Conservation (phyloP, 2,888 invertebrate species). For the Ophion slaviceki region DNA sequence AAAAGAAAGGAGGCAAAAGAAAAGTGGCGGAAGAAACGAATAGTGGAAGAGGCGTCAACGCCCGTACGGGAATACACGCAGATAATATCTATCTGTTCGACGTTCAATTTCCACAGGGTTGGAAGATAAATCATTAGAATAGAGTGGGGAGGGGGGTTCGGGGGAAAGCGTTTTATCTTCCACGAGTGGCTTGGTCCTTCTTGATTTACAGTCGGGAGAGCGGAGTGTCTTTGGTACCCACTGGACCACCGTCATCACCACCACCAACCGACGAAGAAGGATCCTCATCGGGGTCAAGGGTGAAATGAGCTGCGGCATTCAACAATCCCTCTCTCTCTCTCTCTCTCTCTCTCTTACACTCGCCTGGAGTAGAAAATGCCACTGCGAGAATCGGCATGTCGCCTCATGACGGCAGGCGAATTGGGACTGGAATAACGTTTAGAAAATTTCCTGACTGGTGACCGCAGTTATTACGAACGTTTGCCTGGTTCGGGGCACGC, state of each 20-base stretch:
- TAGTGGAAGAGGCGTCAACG: constrained; percentile 24
- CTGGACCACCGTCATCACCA: constrained; percentile 37
- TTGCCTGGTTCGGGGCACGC: constrained; percentile 73
- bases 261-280: constrained; percentile 48
- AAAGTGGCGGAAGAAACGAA: not conserved
- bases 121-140: constrained; percentile 70
- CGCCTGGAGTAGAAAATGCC: constrained; percentile 16
- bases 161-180: constrained; percentile 65
- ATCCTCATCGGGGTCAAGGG: constrained; percentile 68
- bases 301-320: constrained; percentile 71
- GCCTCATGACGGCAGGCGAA: not conserved
- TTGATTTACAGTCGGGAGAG: constrained; percentile 73
- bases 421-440: constrained; percentile 70
- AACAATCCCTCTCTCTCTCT: constrained; percentile 26
- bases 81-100: constrained; percentile 63
- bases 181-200: constrained; percentile 2
- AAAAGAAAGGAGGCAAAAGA: not conserved
- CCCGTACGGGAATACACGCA: constrained; percentile 26
- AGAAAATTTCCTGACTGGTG: constrained; percentile 74
- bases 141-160: constrained; percentile 45
- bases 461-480: constrained; percentile 81
- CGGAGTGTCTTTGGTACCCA: constrained; percentile 41
- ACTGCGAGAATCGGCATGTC: not conserved
- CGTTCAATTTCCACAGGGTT: constrained; percentile 63
- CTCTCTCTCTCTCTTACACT: not conserved